Base-by-base conservation (phyloP, 2,888 invertebrate species). In the Caenorhabditis angaria region DNA sequence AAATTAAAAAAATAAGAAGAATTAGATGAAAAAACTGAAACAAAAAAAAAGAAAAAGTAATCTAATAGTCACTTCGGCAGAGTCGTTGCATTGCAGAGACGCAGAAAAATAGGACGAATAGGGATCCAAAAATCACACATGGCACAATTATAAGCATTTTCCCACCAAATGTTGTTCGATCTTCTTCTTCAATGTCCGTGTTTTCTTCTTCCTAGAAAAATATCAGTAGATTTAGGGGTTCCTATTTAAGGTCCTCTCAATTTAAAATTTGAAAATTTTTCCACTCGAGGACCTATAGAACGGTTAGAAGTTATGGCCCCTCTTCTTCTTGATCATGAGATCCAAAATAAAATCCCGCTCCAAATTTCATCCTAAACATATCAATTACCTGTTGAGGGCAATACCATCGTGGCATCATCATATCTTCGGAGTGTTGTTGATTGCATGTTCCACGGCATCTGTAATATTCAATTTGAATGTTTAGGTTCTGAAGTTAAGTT, bases 381-480 rank as follows among this genome's bases (percentile, higher is more conserved):
- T n/a, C n/a, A 54, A 29, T 32, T 51, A 79, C 79, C 76, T 79
- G 79, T 25, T 75, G 48, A 8, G 80, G 76, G 41, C 80, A 80
- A 41, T 75, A 73, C 80, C 80, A 80, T 41, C 80, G 59, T 3
- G 80, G 77, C 80, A 80, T 80, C 80, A 80, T 80, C 20, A 80
- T 61, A 35, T 80, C 80, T 60, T 80, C 80, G 0, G 80, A 80
- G 51, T 80, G 80, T 48, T 80, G 80, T 58, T 80, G 80, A n/a
- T 73, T 77, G 50, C 80, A 80, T 14, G 68, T 62, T 18, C 67
- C 76, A 10, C 80, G 77, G 55, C 80, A 80, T 68, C 77, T 74
- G 65, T 28, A 77, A 63, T 14, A 18, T 28, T 28, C 20, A 2
- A 22, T 18, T 14, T 28, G 28, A 5, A 27, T 28, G 6, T 55